Conservation (phyloP, 2,797 vertebrate genomes). For the Amazona ochrocephala region DNA sequence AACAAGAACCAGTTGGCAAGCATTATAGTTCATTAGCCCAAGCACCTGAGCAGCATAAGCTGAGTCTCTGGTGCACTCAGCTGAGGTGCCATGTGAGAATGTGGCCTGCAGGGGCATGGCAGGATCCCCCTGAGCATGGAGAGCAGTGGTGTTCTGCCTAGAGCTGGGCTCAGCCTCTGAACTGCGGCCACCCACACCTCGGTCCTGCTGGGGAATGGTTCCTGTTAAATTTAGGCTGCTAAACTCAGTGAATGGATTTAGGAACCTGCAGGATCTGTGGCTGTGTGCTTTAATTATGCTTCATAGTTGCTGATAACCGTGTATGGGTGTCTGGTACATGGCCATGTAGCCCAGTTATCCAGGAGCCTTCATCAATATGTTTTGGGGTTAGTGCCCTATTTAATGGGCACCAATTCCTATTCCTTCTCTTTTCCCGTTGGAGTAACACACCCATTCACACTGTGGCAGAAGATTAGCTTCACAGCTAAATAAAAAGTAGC, state of each 20-base stretch:
- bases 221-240: too few species aligned
- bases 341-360: not conserved
- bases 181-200: accelerated
- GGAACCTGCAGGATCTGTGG: not conserved
- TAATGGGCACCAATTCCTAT: not conserved
- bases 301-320: accelerated
- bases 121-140: not conserved
- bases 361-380: not conserved
- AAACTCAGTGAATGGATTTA: accelerated
- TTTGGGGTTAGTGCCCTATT: not conserved
- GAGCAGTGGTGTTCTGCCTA: not conserved
- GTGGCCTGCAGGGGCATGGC: not conserved
- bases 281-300: accelerated
- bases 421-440: not conserved
- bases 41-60: too few species aligned
- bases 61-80: not conserved
- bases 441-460: not conserved
- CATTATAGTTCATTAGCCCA: too few species aligned
- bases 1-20: not conserved
- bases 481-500: not conserved
- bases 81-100: not conserved
- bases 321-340: accelerated
- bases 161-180: not conserved
- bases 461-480: not conserved
- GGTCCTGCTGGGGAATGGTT: not conserved